These are phyloP conservation scores for Vanessa tameamea DNA, from an alignment of 1,140 invertebrate genomes.

Conservation along the genomic window DNA sequence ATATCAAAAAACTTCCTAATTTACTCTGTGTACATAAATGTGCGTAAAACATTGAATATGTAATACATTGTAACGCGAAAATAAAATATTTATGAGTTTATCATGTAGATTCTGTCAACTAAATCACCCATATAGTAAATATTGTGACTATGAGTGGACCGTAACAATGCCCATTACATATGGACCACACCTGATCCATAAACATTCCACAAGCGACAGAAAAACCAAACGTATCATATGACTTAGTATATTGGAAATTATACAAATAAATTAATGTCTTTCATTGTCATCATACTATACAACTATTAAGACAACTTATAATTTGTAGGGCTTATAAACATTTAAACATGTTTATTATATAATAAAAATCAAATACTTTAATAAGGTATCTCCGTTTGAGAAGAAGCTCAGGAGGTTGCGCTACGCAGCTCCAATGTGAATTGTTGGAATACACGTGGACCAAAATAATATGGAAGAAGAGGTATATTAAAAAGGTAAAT, in stretches of 20 bases:
- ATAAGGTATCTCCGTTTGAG: too few relatives aligned
- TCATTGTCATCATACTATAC: background rate
- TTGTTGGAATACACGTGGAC: too few relatives aligned
- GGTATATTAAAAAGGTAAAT: too few relatives aligned
- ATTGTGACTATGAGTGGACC: conserved; percentile 38
- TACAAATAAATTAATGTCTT: too few relatives aligned
- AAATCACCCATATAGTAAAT: conserved; percentile 45
- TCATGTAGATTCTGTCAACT: conserved; percentile 29
- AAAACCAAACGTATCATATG: background rate
- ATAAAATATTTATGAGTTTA: conserved; percentile 33
- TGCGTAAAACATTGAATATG: too few relatives aligned
- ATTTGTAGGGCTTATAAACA: background rate
- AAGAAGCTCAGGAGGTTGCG: too few relatives aligned
- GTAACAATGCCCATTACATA: conserved; percentile 20
- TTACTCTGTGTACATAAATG: too few relatives aligned
- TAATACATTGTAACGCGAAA: background rate
- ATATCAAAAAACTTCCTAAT: too few relatives aligned
- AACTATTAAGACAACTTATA: background rate
- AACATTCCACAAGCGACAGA: conserved; percentile 1
- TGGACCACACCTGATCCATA: conserved; percentile 19
- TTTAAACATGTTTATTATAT: too few relatives aligned
- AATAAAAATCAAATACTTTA: too few relatives aligned
- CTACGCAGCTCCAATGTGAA: too few relatives aligned
- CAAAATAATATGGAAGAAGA: too few relatives aligned
- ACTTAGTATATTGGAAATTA: background rate